phyloP scores from a whole-genome alignment of 64 coral and sea anemone species.

The Anthopleura sola region DNA sequence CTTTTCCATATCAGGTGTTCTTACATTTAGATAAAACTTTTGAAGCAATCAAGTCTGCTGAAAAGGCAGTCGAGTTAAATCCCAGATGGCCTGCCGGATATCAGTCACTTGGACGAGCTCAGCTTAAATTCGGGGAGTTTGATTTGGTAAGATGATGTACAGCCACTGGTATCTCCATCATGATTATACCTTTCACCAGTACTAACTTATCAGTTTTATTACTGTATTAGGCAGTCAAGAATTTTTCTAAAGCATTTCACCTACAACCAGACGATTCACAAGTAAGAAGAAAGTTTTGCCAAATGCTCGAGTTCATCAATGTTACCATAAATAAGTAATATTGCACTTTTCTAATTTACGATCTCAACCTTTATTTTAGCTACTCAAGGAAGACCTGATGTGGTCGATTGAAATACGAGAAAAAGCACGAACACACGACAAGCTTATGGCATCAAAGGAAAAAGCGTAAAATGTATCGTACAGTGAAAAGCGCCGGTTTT shows the following conservation, averaged over 20 bases:
- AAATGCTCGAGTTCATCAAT: not conserved
- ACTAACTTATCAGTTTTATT: not conserved
- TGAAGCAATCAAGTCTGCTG: constrained; percentile 46
- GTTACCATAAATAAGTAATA: too few relatives aligned
- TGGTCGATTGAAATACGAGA: constrained; percentile 15
- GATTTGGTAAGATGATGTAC: constrained; percentile 37
- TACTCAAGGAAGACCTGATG: not conserved
- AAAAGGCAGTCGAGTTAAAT: constrained; percentile 45
- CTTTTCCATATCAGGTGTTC: constrained; percentile 10
- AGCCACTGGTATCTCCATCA: not conserved
- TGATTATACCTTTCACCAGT: too few relatives aligned
- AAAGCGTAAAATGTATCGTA: not conserved
- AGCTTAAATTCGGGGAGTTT: constrained; percentile 48
- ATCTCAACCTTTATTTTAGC: not conserved
- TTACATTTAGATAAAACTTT: constrained; percentile 48
- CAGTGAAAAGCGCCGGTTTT: too few relatives aligned
- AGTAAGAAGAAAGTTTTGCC: constrained; percentile 1
- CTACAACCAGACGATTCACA: constrained; percentile 46
- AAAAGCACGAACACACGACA: not conserved
- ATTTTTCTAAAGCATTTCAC: constrained; percentile 47
- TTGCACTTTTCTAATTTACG: not conserved
- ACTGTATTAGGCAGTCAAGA: constrained; percentile 34
- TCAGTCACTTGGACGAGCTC: constrained; percentile 58
- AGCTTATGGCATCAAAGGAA: not conserved
- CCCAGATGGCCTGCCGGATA: constrained; percentile 28